phyloP scores from a whole-genome alignment of 2,888 invertebrate species.

The Geophilus truncorum region DNA sequence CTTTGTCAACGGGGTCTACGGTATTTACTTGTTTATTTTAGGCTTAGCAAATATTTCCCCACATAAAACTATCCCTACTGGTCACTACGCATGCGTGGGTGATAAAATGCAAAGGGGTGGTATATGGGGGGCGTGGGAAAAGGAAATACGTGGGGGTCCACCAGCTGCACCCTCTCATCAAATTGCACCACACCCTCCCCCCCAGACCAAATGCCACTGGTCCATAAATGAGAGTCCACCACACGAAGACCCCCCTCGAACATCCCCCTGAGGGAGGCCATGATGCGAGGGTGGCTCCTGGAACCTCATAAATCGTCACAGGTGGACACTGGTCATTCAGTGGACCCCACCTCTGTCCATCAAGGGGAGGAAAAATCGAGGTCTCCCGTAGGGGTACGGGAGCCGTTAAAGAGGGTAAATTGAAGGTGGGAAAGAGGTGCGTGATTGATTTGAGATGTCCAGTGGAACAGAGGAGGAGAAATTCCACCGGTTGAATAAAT shows the following conservation, averaged over 20 bases:
- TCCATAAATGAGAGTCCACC: conserved; percentile 20
- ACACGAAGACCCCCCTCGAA: neutral
- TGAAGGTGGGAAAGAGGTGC: neutral
- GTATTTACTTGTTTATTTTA: too few relatives aligned
- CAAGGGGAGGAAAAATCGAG: neutral
- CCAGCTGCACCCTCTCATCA: conserved; percentile 27
- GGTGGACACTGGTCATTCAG: conserved; percentile 27
- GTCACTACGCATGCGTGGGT: conserved; percentile 21
- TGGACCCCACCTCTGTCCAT: conserved; percentile 28
- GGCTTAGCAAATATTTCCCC: too few relatives aligned
- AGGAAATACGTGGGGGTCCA: conserved; percentile 8
- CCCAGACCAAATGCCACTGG: conserved; percentile 20
- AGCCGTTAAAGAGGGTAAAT: conserved; percentile 5
- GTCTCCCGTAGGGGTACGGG: neutral
- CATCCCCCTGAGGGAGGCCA: conserved; percentile 7
- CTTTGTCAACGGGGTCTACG: too few relatives aligned
- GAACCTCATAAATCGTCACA: conserved; percentile 17
- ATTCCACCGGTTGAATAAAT: neutral
- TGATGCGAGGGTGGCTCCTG: conserved; percentile 27
- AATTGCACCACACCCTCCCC: conserved; percentile 24
- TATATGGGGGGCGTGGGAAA: conserved; percentile 13
- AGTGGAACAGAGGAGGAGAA: neutral
- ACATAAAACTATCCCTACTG: neutral
- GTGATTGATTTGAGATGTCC: conserved; percentile 23
- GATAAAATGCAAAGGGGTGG: neutral